Evolutionary conservation across 2,113 vertebrate species (phyloP).

Genomic region (Grantiella picta): DNA sequence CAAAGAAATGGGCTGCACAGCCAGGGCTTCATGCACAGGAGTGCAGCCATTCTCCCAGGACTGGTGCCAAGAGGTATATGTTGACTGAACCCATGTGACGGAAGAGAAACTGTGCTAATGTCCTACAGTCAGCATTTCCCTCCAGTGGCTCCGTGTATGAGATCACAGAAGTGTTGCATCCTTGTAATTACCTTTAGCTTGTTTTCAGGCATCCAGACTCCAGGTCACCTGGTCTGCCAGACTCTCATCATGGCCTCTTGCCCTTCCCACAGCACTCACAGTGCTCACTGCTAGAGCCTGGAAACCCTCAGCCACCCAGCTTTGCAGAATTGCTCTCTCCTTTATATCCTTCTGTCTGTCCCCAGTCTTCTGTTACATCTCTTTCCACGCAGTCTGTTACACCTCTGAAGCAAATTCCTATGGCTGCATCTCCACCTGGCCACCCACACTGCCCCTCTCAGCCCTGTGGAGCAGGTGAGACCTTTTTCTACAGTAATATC

Average conservation of each 20-base stretch:
- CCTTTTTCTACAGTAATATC: neutral
- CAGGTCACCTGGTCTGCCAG: neutral
- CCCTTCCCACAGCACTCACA: neutral
- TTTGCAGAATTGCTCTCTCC: neutral
- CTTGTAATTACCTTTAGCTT: neutral
- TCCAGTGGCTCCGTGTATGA: neutral
- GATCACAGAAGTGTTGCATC: neutral
- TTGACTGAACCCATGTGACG: accelerated
- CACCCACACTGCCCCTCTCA: neutral
- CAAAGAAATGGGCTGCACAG: neutral
- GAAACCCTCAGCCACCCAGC: neutral
- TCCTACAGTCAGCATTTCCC: neutral
- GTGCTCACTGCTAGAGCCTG: neutral
- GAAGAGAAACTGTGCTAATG: neutral
- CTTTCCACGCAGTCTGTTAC: neutral
- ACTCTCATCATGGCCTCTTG: neutral
- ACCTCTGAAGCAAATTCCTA: neutral
- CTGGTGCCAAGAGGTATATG: neutral
- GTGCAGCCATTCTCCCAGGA: neutral
- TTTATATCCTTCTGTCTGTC: neutral
- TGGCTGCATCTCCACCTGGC: neutral
- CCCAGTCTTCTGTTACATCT: neutral
- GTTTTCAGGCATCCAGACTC: neutral
- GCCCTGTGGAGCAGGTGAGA: neutral
- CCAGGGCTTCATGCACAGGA: neutral